Evolutionary conservation across 1,140 invertebrate genomes (phyloP), one percentile per base, ranked within the genome.

Genomic region (Cylas formicarius): DNA sequence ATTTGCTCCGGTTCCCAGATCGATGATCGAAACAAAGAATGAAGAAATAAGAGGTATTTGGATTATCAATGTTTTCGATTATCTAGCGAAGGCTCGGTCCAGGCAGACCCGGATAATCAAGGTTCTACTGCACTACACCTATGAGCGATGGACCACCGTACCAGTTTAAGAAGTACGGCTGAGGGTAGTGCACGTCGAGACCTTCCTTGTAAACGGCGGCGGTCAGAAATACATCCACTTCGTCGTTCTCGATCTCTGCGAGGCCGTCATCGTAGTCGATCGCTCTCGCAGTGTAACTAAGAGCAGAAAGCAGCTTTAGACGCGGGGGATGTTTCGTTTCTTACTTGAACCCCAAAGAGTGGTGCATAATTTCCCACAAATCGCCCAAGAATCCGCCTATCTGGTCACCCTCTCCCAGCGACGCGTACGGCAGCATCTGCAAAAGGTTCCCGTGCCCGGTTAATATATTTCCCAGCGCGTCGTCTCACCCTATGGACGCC

Each of bases 101-200:
- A n/a, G n/a, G n/a, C n/a, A n/a, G n/a, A n/a, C n/a, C n/a, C n/a
- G n/a, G n/a, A n/a, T n/a, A n/a, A n/a, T n/a, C n/a, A n/a, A n/a
- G n/a, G n/a, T n/a, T n/a, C n/a, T n/a, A n/a, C n/a, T n/a, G n/a
- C n/a, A n/a, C n/a, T n/a, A n/a, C n/a, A n/a, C n/a, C n/a, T n/a
- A n/a, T n/a, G n/a, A n/a, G n/a, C n/a, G n/a, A n/a, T n/a, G n/a
- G n/a, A n/a, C n/a, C n/a, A 34, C 44, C 38, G 17, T 55, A 61
- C 61, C 61, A 63, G 44, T 58, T 60, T 14, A 51, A 52, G 32
- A 63, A 52, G 48, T 60, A 63, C 14, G 59, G 61, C 32, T 63
- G 58, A 3, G 58, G 60, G 49, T 57, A 61, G 16, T 39, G 26
- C 1, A 58, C 45, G 8, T 52, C 50, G 2, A 54, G 43, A 18